Evolutionary conservation across 2,797 vertebrate species (phyloP).

Genomic region (Onychomys arenicola): DNA sequence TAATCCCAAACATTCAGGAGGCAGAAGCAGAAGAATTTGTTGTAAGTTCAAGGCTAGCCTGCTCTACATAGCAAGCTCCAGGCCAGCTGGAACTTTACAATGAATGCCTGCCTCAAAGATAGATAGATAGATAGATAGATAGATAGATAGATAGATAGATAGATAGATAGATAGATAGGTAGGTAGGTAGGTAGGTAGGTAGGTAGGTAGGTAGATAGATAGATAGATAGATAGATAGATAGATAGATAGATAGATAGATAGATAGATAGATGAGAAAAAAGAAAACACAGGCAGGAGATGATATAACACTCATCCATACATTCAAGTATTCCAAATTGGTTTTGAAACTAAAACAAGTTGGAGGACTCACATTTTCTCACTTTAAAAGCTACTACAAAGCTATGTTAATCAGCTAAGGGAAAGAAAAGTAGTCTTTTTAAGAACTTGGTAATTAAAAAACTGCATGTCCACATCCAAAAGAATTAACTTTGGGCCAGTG

Average conservation of each 20-base stretch:
- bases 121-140: background rate
- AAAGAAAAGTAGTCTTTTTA: constrained; percentile 45
- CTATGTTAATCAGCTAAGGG: background rate
- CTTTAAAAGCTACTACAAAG: constrained; percentile 52
- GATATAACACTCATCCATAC: constrained; percentile 47
- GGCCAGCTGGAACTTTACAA: background rate
- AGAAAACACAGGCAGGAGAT: background rate
- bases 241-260: background rate
- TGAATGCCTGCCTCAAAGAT: background rate
- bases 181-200: background rate
- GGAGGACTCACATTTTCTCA: constrained; percentile 17
- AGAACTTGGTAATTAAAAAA: background rate
- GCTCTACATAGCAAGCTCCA: background rate
- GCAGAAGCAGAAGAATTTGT: background rate
- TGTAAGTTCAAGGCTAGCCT: background rate
- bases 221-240: too few species aligned
- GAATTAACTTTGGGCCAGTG: background rate
- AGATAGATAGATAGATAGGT: background rate
- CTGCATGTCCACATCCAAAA: background rate
- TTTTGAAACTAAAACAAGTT: constrained; percentile 64
- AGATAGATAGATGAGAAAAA: too few species aligned
- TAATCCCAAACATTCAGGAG: background rate
- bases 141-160: background rate
- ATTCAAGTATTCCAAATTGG: constrained; percentile 48
- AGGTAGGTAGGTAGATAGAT: too few species aligned